These are phyloP conservation scores for Salticus scenicus DNA, from an alignment of 2,888 invertebrate species.

Conservation along the genomic window DNA sequence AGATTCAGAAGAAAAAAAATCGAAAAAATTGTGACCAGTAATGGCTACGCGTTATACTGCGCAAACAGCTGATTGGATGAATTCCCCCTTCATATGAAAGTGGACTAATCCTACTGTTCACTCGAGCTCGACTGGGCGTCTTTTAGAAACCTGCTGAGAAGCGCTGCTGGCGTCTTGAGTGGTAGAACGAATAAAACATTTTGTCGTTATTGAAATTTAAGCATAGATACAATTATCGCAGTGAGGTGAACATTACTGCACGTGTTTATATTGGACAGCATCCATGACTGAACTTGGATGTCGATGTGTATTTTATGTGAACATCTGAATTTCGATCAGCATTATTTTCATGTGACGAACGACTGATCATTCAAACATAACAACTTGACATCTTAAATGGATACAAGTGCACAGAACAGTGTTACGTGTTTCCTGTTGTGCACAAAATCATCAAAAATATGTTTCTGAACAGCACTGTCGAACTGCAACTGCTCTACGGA, in stretches of 20 bases:
- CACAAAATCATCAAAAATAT: no score
- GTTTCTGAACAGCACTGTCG: not conserved
- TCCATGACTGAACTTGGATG: not conserved
- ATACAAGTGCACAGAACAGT: not conserved
- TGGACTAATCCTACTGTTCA: not conserved
- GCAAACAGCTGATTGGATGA: not conserved
- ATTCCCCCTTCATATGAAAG: not conserved
- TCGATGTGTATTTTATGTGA: not conserved
- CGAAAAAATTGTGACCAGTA: not conserved
- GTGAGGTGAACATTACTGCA: not conserved
- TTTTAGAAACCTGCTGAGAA: not conserved
- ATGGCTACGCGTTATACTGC: not conserved
- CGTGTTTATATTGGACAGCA: not conserved
- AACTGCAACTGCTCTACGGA: not conserved
- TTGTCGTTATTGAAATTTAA: not conserved
- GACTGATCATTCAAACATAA: not conserved
- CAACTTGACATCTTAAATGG: not conserved
- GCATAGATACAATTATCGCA: not conserved
- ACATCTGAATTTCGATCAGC: not conserved
- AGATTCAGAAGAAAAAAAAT: no score
- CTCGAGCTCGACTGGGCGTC: slow-evolving; percentile 1
- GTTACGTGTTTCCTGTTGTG: no score
- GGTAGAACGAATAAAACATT: not conserved
- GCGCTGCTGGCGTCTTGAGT: not conserved
- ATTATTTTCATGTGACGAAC: not conserved